Evolutionary conservation across 2,113 vertebrate genomes (phyloP).

Genomic region (Xiphophorus couchianus): DNA sequence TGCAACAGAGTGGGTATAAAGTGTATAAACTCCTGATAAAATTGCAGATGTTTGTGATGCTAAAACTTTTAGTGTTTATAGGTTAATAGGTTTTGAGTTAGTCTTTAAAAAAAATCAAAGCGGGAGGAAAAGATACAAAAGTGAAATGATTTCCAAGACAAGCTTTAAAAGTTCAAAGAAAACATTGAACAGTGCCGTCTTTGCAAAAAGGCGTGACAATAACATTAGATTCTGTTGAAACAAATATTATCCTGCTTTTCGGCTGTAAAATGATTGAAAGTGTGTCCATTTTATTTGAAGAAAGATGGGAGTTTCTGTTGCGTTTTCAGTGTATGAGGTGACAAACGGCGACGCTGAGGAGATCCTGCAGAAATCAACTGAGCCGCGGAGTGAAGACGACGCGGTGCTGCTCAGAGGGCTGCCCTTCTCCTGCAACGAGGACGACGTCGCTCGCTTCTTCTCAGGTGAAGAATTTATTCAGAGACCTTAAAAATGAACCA

Average conservation of each 20-base stretch:
- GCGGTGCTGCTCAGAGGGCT: constrained; percentile 90
- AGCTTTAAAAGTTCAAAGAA: background rate
- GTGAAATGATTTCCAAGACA: background rate
- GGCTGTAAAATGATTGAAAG: background rate
- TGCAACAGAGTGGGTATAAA: too few species aligned
- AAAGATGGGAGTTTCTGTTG: fast-evolving
- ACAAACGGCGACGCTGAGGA: constrained; percentile 85
- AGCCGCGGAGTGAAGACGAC: constrained; percentile 57
- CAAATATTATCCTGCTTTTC: too few species aligned
- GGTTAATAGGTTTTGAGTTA: too few species aligned
- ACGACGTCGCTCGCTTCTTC: constrained; percentile 87
- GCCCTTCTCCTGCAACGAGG: constrained; percentile 84
- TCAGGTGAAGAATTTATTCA: constrained; percentile 68
- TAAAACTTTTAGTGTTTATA: too few species aligned
- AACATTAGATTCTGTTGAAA: too few species aligned
- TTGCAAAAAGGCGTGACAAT: too few species aligned
- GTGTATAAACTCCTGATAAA: too few species aligned
- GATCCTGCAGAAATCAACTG: constrained; percentile 72
- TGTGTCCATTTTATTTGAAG: background rate
- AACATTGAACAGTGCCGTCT: background rate
- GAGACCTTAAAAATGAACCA: too few species aligned
- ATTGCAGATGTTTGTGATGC: too few species aligned
- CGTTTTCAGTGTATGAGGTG: constrained; percentile 82
- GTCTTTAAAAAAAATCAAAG: too few species aligned
- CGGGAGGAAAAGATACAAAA: background rate